Evolutionary conservation across 1,140 invertebrate genomes (phyloP), one percentile per base, ranked within the genome.

Genomic region (Coenobita brevimanus): DNA sequence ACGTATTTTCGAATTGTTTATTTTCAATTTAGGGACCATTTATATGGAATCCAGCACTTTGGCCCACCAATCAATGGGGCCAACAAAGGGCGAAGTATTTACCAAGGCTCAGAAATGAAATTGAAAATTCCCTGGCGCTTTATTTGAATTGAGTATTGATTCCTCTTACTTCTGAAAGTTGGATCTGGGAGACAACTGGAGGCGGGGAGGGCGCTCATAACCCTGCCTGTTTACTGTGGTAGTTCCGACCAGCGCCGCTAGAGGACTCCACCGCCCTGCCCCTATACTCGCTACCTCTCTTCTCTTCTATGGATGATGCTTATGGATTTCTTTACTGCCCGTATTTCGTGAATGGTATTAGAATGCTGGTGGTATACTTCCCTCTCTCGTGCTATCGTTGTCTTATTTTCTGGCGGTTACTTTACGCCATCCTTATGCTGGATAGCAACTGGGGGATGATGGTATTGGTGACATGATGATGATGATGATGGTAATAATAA

Each of bases 131-230:
- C 88, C 67, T 43, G 81, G 24, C 75, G 75, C 88, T 89, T 83
- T 89, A 89, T 89, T 89, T 89, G 88, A 89, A 89, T 89, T 89
- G 88, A 84, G 76, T 89, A 89, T 89, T 89, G 88, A 89, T 89
- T 89, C 88, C 81, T 84, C 69, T 80, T 89, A 79, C 81, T 80
- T 89, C 36, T 27, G 85, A 81, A 87, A 84, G 88, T 69, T 89
- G 88, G 80, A 78, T 80, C 75, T 84, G 50, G 64, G 75, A 83
- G 87, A 89, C 81, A 83, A 89, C 81, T 79, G 54, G 50, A 57
- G 69, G 71, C 57, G 43, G 81, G 50, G 38, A 30, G 33, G 67
- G 46, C 30, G 64, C 46, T 69, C 30, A 30, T 46, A 69, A 41
- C 38, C 24, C 78, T 76, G 4, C 6, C 41, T 69, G 38, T 82